Evolutionary conservation across 1,140 invertebrate genomes (phyloP).

Genomic region (Heliconius eleuchia): DNA sequence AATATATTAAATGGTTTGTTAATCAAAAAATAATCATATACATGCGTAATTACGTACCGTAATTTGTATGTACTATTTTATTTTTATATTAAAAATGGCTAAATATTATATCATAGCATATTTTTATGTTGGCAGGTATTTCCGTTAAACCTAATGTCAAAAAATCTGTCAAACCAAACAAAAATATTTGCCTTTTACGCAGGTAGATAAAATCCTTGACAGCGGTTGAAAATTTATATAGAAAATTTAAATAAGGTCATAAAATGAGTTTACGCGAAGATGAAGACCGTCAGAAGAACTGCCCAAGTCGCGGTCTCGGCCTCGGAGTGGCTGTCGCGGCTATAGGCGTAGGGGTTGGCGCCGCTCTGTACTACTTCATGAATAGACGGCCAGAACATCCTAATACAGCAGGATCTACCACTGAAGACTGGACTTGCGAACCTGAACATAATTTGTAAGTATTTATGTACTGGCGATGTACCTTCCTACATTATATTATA

Average conservation of each 20-base stretch:
- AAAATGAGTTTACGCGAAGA: conserved; percentile 69
- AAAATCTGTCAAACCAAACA: conserved; percentile 5
- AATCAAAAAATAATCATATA: too few species aligned
- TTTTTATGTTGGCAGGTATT: not conserved
- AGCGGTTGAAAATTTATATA: not conserved
- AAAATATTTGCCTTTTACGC: conserved; percentile 8
- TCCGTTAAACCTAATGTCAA: not conserved
- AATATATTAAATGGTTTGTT: too few species aligned
- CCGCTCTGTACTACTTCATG: conserved; percentile 74
- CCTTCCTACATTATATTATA: too few species aligned
- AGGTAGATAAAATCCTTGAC: conserved; percentile 11
- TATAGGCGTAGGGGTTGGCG: conserved; percentile 69
- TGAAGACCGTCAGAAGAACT: conserved; percentile 58
- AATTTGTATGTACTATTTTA: too few species aligned
- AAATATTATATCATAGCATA: not conserved
- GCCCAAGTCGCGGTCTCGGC: conserved; percentile 61
- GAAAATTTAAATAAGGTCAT: not conserved
- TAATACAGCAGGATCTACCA: conserved; percentile 54
- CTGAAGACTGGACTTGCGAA: conserved; percentile 47
- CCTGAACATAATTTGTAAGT: conserved; percentile 56
- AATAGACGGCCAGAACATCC: conserved; percentile 61
- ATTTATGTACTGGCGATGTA: too few species aligned
- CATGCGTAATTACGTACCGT: too few species aligned
- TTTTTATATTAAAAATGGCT: not conserved
- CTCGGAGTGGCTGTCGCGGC: conserved; percentile 65